A percentile compares a stretch with the other conserved stretches of the same genome.
These are phyloP conservation scores for Megastigmus dorsalis DNA, from an alignment of 2,888 invertebrate genomes.

Conservation along the genomic window DNA sequence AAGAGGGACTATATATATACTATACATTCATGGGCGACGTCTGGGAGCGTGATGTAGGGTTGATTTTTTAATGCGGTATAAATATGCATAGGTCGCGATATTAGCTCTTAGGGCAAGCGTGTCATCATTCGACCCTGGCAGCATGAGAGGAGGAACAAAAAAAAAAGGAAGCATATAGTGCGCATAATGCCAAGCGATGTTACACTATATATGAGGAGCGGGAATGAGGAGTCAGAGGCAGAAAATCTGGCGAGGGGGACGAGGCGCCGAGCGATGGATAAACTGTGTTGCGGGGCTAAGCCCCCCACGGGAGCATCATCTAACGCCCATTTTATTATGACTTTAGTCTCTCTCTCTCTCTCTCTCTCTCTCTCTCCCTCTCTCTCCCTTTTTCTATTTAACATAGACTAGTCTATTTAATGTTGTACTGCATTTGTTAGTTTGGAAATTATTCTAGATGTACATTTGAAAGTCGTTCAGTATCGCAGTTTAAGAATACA, in stretches of 20 bases:
- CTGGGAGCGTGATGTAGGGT: too few species aligned
- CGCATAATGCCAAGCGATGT: constrained; percentile 57
- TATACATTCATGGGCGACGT: too few species aligned
- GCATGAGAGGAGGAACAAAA: too few species aligned
- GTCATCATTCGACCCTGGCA: constrained; percentile 57
- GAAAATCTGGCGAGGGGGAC: background rate
- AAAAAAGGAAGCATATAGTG: constrained; percentile 67
- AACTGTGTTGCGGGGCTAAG: constrained; percentile 72
- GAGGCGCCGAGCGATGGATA: constrained; percentile 74
- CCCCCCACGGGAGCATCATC: constrained; percentile 72
- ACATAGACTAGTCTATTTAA: background rate
- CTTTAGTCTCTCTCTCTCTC: constrained; percentile 57
- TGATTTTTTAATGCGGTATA: constrained; percentile 74
- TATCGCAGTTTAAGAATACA: too few species aligned
- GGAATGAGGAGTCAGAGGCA: constrained; percentile 51
- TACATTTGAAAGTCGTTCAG: too few species aligned
- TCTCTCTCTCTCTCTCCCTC: background rate
- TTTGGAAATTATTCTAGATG: background rate
- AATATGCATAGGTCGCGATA: constrained; percentile 74
- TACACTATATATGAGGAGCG: constrained; percentile 47
- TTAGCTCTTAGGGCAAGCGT: constrained; percentile 72
- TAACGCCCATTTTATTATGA: constrained; percentile 73
- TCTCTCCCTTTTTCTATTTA: constrained; percentile 1
- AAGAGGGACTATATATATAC: too few species aligned
- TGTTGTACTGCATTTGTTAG: background rate